Evolutionary conservation across 2,888 invertebrate species (phyloP), one percentile per base, ranked within the genome.

Genomic region (Chalcis sispes): DNA sequence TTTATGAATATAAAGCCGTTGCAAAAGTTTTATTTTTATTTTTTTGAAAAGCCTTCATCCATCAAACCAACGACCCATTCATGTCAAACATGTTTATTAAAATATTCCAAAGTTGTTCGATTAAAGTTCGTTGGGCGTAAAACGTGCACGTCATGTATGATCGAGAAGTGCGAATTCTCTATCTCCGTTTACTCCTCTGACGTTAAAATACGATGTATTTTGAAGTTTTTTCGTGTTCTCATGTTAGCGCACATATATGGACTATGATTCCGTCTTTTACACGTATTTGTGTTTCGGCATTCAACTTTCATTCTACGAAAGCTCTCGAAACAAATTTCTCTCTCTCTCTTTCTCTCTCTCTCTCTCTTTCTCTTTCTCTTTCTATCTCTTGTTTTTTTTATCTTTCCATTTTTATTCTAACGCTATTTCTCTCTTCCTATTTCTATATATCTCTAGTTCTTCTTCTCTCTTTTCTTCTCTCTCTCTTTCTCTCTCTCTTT

Each of bases 21-120:
- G n/a, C 4, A 15, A 48, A 48, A n/a, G 4, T 48, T 48, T n/a
- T 10, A 48, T 48, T 48, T 61, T 70, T 36, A 7, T 78, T 75
- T 77, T 80, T 66, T n/a, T 72, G 72, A 67, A 32, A 62, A 78
- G 79, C 42, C 66, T 58, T 77, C 64, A 80, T 80, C 81, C 77
- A 82, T 83, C 80, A 81, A 77, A 61, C 32, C 40, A 62, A 74
- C 59, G 71, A 66, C 67, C 77, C 70, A 77, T 80, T 72, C 78
- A 73, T 56, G 80, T 70, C 75, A 18, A 64, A 72, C 62, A 70
- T 79, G 79, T 80, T 81, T 80, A 80, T 81, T 81, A 81, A 84
- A 83, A 80, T 78, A 76, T 72, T 61, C 72, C 58, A 77, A 79
- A 77, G 75, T 79, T 79, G 75, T 66, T 79, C 67, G 71, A 81